These are phyloP conservation scores for Chondrilla cf. caribensis DNA, from an alignment of 37 sponge, comb jelly and placozoan species.

Conservation along the genomic window DNA sequence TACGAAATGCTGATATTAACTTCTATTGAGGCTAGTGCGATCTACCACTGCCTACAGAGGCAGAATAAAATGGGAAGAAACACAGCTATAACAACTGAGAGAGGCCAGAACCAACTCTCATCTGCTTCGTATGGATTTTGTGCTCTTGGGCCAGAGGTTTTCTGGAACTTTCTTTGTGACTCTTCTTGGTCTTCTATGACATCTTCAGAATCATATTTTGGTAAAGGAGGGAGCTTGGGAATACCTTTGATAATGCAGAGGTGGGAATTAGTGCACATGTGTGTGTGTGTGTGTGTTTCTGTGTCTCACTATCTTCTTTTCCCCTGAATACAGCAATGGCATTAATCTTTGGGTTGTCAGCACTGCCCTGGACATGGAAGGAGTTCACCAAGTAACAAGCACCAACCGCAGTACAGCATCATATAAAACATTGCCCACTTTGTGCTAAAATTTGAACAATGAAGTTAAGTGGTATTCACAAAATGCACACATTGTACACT, in stretches of 20 bases:
- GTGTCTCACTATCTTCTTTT: slow-evolving; percentile 27
- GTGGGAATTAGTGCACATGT: too few species aligned
- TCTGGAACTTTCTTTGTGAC: slow-evolving; percentile 55
- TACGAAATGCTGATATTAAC: too few species aligned
- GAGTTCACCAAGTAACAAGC: too few species aligned
- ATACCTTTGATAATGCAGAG: slow-evolving; percentile 50
- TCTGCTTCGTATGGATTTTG: slow-evolving; percentile 85
- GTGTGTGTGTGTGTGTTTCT: too few species aligned
- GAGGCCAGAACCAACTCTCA: slow-evolving; percentile 88
- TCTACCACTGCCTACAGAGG: slow-evolving; percentile 68
- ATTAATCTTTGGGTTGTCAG: slow-evolving; percentile 96
- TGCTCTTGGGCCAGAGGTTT: slow-evolving; percentile 73
- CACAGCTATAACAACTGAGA: slow-evolving; percentile 85
- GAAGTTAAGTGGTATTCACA: not conserved
- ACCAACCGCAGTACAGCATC: not conserved
- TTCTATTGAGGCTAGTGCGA: too few species aligned
- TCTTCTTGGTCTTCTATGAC: slow-evolving; percentile 1
- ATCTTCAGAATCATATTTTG: not conserved
- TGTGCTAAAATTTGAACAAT: not conserved
- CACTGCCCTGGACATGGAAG: slow-evolving; percentile 55
- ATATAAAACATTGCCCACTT: not conserved
- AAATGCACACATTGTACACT: not conserved
- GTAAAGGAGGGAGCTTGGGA: slow-evolving; percentile 66
- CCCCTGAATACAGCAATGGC: slow-evolving; percentile 85
- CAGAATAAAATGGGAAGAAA: slow-evolving; percentile 89